Conservation (phyloP, 2,888 invertebrate genomes). For the Corythucha ciliata region DNA sequence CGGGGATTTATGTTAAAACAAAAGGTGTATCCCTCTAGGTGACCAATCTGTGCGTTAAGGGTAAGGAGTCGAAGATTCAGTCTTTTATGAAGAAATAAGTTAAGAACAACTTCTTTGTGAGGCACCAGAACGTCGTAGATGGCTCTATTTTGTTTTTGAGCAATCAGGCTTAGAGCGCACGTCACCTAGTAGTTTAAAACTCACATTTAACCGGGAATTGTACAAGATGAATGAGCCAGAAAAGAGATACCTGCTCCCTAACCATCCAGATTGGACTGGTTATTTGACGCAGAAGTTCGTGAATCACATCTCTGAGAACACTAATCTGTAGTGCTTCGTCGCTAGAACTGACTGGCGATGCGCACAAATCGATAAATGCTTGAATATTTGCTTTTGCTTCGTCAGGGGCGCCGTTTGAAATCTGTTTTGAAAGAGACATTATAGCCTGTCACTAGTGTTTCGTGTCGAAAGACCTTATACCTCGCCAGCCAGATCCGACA, state of each 20-base stretch:
- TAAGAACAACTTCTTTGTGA: conserved; percentile 81
- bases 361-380: conserved; percentile 75
- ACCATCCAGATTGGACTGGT: conserved; percentile 89
- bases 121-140: conserved; percentile 92
- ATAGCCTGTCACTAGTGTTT: neutral
- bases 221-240: conserved; percentile 4
- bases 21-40: conserved; percentile 96
- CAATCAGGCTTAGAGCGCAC: conserved; percentile 73
- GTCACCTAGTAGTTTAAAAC: conserved; percentile 65
- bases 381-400: conserved; percentile 88
- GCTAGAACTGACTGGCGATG: conserved; percentile 51
- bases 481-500: conserved; percentile 92
- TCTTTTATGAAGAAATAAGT: conserved; percentile 92
- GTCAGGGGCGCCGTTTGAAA: conserved; percentile 90
- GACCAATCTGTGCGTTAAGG: conserved; percentile 89
- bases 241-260: conserved; percentile 63
- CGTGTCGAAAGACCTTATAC: conserved; percentile 46
- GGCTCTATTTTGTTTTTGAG: conserved; percentile 70
- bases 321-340: conserved; percentile 51
- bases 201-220: no score
- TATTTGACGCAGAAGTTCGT: conserved; percentile 85
- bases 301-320: conserved; percentile 78
- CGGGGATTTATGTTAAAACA: conserved; percentile 86
- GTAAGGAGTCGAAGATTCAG: conserved; percentile 89
- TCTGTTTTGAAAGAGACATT: conserved; percentile 39